Conservation (phyloP, 2,797 vertebrate genomes). For the Capromys pilorides region DNA sequence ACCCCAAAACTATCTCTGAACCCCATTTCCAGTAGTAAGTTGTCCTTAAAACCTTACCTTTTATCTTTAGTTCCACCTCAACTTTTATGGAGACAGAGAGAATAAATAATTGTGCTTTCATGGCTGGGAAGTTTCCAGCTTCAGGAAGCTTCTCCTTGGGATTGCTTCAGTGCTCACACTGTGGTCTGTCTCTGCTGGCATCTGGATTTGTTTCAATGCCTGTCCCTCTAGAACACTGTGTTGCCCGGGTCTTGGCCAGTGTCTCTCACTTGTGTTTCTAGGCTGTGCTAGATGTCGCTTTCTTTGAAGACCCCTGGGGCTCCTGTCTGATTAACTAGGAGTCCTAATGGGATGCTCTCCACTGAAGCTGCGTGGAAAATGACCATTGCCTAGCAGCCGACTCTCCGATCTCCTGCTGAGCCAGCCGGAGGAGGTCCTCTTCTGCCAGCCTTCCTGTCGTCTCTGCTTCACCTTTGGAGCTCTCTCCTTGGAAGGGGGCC, state of each 20-base stretch:
- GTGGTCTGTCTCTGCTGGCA: no score
- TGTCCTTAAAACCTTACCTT: neutral
- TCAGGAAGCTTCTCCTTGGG: neutral
- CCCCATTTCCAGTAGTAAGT: neutral
- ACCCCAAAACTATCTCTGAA: neutral
- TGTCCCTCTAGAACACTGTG: neutral
- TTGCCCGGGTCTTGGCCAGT: neutral
- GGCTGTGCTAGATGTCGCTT: no score
- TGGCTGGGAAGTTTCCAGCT: neutral
- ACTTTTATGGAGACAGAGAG: neutral
- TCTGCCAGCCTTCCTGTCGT: neutral
- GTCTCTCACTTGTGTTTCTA: neutral
- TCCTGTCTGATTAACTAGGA: neutral
- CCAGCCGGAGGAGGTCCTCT: neutral
- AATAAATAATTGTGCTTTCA: neutral
- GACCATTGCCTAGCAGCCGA: neutral
- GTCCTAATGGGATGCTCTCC: neutral
- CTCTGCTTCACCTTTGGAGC: neutral
- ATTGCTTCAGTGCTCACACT: no score
- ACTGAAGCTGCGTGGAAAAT: neutral
- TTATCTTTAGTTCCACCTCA: neutral
- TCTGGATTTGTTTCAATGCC: neutral
- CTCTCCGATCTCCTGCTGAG: neutral
- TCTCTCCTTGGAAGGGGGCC: neutral
- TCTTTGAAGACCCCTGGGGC: neutral